These are phyloP conservation scores for Catharus bicknelli DNA, from an alignment of 2,113 vertebrate genomes.

Conservation along the genomic window DNA sequence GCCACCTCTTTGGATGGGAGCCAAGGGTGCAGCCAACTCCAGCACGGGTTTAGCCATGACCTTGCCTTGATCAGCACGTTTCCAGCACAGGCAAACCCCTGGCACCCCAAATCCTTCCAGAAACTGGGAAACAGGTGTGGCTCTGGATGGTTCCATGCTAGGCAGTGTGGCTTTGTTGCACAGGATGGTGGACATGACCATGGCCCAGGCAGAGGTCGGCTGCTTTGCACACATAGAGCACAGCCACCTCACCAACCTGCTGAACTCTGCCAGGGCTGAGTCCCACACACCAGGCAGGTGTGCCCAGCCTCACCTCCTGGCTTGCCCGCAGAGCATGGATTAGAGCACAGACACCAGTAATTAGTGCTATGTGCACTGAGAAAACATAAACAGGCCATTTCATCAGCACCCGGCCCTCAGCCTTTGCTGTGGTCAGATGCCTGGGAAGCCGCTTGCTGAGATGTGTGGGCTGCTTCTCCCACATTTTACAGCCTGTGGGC, in stretches of 20 bases:
- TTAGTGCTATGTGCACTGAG: conserved; percentile 39
- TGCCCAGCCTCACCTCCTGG: conserved; percentile 16
- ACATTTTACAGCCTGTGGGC: neutral
- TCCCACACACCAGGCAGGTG: neutral
- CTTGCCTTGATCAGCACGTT: neutral
- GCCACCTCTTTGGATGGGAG: neutral
- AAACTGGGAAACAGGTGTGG: neutral
- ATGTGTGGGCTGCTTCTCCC: neutral
- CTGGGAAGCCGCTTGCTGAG: neutral
- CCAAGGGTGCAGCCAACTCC: neutral
- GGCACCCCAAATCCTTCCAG: neutral
- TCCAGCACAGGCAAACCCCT: neutral
- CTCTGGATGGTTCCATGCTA: neutral
- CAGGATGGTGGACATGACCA: rapidly evolving
- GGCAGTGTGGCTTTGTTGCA: rapidly evolving
- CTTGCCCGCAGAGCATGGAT: conserved; percentile 32
- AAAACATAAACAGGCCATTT: conserved; percentile 32
- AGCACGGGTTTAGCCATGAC: neutral
- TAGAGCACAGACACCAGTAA: conserved; percentile 12
- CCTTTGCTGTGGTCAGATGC: neutral
- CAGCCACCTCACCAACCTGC: neutral
- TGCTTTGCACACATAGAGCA: rapidly evolving
- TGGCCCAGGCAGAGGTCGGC: neutral
- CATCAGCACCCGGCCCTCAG: neutral
- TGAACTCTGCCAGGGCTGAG: neutral